Base-by-base conservation (phyloP, 1,140 invertebrate genomes). In the Antheraea pernyi region DNA sequence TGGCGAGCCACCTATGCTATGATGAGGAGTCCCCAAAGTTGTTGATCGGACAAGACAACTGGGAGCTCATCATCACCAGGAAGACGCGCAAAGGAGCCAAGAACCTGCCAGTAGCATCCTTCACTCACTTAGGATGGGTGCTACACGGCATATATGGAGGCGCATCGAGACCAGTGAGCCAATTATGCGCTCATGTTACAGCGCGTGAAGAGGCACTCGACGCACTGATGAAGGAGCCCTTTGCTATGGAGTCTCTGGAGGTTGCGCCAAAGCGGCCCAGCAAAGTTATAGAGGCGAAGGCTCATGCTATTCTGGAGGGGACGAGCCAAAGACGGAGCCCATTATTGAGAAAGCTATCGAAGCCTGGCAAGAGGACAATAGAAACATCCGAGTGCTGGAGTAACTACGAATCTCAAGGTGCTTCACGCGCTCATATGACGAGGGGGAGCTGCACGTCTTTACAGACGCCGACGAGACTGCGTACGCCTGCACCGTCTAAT, bases 401-500 rank as follows among this genome's bases (percentile, higher is more conserved):
- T 65, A 75, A 2, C n/a, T 42, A 5, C 19, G 66, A 19, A 39
- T 65, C 4, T 68, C 72, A 0, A 68, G 75, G 18, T 74, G 75
- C 13, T 53, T 74, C 18, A 22, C 69, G 13, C 48, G 53, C 16
- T 18, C n/a, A 11, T n/a, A 19, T 19, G 59, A 19, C 22, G 71
- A 71, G 36, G 65, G 68, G 64, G 74, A 80, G 70, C 71, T 81
- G 9, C 79, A 81, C 30, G 36, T 67, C 0, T 77, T 81, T 58
- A 63, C 58, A 3, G 77, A 81, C 7, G 62, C 62, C 61, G 9
- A 1, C 30, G 71, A 71, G 70, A 71, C 11, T 39, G 58, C 8
- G 80, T 69, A 0, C 66, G 72, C 75, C 10, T 61, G 60, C 3
- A 79, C 70, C 0, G 68, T 66, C 0, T 77, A 84, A 13, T 72